Conservation (phyloP, 2,888 invertebrate species). For the Pammene fasciana region DNA sequence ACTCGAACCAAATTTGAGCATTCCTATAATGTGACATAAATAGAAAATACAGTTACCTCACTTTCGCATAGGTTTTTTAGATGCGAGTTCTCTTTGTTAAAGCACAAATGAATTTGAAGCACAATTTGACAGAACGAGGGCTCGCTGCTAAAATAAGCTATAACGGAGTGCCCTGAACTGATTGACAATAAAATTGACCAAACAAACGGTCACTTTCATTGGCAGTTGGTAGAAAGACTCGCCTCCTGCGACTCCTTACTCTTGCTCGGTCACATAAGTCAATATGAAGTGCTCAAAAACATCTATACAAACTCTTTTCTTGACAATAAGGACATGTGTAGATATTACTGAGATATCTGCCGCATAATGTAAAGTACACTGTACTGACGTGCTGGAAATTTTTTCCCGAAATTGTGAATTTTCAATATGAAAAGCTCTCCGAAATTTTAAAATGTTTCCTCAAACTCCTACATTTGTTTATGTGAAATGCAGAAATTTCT, state of each 20-base stretch:
- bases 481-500: too few relatives aligned
- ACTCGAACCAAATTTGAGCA: slow-evolving; percentile 30
- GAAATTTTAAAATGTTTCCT: too few relatives aligned
- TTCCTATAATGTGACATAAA: slow-evolving; percentile 34
- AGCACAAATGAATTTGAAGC: slow-evolving; percentile 41
- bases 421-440: too few relatives aligned
- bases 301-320: neutral
- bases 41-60: slow-evolving; percentile 32
- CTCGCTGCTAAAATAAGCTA: slow-evolving; percentile 39
- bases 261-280: neutral
- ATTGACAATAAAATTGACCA: slow-evolving; percentile 4
- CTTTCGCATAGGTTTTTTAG: slow-evolving; percentile 39
- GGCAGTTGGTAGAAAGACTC: slow-evolving; percentile 14
- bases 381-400: too few relatives aligned
- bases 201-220: neutral
- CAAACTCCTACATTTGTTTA: too few relatives aligned
- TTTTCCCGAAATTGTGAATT: too few relatives aligned
- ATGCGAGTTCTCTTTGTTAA: slow-evolving; percentile 38
- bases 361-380: neutral
- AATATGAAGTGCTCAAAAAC: slow-evolving; percentile 8
- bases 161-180: slow-evolving; percentile 27
- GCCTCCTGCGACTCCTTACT: slow-evolving; percentile 11
- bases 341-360: slow-evolving; percentile 5
- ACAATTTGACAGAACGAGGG: slow-evolving; percentile 36
- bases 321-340: slow-evolving; percentile 13